Percentiles rank a stretch among this genome's conserved stretches.
phyloP scores from a whole-genome alignment of 1,140 invertebrate species.

The Zaprionus ghesquierei region DNA sequence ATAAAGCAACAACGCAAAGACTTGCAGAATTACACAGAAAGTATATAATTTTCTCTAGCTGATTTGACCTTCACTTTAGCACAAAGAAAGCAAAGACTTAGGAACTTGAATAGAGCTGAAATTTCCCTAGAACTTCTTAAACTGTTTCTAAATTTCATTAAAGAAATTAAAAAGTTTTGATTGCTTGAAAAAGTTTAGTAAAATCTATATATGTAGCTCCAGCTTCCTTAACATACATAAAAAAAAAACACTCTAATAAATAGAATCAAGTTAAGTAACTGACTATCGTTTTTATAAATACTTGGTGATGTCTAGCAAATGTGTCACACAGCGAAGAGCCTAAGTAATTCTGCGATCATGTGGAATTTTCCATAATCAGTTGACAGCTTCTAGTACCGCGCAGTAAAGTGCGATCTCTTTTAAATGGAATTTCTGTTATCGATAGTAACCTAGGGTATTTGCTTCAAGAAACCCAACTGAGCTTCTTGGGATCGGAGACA shows the following conservation, averaged over 20 bases:
- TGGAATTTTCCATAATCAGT: not conserved
- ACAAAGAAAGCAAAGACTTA: not conserved
- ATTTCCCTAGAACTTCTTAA: too few species aligned
- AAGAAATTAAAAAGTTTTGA: too few species aligned
- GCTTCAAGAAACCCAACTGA: too few species aligned
- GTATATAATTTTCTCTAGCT: not conserved
- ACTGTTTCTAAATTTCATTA: too few species aligned
- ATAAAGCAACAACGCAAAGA: not conserved
- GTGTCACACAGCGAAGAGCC: not conserved
- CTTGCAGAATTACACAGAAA: not conserved
- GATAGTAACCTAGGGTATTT: too few species aligned
- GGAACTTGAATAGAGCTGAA: not conserved
- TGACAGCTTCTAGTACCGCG: not conserved
- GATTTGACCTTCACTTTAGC: not conserved
- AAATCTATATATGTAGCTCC: too few species aligned
- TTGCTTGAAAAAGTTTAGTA: too few species aligned
- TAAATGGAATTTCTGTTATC: not conserved
- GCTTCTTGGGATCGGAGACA: not conserved
- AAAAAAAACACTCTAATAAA: too few species aligned
- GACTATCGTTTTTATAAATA: not conserved
- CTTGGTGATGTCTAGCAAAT: not conserved
- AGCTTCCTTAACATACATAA: not conserved
- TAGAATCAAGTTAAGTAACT: not conserved
- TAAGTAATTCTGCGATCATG: not conserved
- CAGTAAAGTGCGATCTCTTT: not conserved